A percentile compares a stretch with the other conserved stretches of the same genome.
phyloP scores from a whole-genome alignment of 2,113 vertebrate genomes.

The Etheostoma cragini region DNA sequence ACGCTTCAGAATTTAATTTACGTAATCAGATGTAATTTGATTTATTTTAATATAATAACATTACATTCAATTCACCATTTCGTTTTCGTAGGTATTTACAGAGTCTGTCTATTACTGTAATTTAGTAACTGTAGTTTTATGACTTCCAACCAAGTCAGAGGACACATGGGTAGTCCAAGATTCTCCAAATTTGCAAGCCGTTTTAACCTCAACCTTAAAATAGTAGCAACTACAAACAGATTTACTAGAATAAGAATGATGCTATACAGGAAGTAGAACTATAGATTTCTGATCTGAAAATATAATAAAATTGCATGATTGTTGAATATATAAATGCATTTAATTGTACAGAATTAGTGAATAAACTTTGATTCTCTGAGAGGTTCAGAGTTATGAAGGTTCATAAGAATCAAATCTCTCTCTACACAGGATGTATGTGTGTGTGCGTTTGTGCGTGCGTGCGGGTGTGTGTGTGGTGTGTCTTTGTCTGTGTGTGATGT shows the following conservation, averaged over 20 bases:
- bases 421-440: neutral
- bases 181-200: neutral
- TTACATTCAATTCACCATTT: conserved; percentile 20
- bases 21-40: conserved; percentile 33
- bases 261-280: neutral
- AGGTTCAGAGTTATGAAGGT: neutral
- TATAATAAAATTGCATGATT: neutral
- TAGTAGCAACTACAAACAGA: no score
- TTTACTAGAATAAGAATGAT: neutral
- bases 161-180: neutral
- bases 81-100: conserved; percentile 7
- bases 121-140: conserved; percentile 2
- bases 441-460: neutral
- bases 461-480: neutral
- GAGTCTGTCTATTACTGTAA: neutral
- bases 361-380: neutral
- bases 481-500: conserved; percentile 4
- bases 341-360: neutral
- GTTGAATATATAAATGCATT: neutral
- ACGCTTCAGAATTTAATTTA: conserved; percentile 34
- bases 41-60: conserved; percentile 17
- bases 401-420: conserved; percentile 21
- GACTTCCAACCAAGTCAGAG: conserved; percentile 4
- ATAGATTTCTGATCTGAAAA: neutral
- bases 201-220: neutral